phyloP scores from a whole-genome alignment of 2,113 vertebrate genomes.

The Syngnathus floridae region DNA sequence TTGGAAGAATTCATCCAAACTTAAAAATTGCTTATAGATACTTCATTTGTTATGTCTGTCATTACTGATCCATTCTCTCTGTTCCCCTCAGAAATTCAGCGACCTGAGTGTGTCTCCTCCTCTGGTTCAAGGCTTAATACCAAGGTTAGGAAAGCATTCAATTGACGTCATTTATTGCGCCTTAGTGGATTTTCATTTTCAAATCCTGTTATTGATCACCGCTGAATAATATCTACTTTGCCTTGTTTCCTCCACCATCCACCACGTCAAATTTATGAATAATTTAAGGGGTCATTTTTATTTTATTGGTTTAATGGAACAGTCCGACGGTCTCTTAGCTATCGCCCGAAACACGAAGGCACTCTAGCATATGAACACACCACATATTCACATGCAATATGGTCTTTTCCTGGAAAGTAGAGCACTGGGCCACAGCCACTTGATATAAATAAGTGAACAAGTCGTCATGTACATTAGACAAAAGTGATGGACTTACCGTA shows the following conservation, averaged over 20 bases:
- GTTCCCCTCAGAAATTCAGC: conserved; percentile 75
- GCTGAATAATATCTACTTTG: conserved; percentile 12
- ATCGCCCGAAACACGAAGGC: conserved; percentile 11
- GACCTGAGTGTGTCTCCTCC: conserved; percentile 81
- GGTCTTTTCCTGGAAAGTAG: conserved; percentile 1
- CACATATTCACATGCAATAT: neutral
- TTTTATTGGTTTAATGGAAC: conserved; percentile 55
- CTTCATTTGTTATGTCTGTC: neutral
- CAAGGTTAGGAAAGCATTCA: conserved; percentile 72
- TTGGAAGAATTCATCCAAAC: neutral
- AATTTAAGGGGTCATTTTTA: conserved; percentile 47
- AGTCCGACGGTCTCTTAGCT: conserved; percentile 20
- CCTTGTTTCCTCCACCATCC: conserved; percentile 20
- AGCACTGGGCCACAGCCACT: conserved; percentile 1
- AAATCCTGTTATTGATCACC: conserved; percentile 10
- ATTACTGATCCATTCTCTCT: neutral
- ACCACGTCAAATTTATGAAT: conserved; percentile 32
- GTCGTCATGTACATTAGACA: neutral
- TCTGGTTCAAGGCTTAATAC: conserved; percentile 72
- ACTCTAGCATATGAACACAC: neutral
- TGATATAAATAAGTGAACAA: neutral
- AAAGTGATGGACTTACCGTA: neutral
- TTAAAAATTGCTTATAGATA: neutral
- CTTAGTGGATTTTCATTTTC: conserved; percentile 5
- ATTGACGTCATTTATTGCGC: conserved; percentile 6